Evolutionary conservation across 1,140 invertebrate species (phyloP).

Genomic region (Zaprionus camerounensis): DNA sequence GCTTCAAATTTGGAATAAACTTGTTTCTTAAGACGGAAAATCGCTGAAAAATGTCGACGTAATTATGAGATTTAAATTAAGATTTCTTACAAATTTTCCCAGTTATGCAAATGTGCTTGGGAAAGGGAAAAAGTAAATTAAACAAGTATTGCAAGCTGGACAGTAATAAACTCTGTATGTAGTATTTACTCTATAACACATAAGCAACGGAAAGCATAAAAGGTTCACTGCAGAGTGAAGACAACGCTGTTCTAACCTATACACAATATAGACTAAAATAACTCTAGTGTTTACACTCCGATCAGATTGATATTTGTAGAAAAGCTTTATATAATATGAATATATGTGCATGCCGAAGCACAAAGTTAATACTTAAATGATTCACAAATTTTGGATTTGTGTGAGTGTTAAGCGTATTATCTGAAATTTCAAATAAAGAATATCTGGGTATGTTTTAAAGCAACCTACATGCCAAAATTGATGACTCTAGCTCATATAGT

Average conservation of each 20-base stretch:
- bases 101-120: conserved; percentile 64
- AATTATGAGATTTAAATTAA: conserved; percentile 43
- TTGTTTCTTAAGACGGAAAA: conserved; percentile 70
- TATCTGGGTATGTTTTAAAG: neutral
- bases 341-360: too few species aligned
- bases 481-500: neutral
- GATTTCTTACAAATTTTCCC: conserved; percentile 41
- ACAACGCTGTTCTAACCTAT: too few species aligned
- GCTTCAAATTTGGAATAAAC: conserved; percentile 68
- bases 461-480: neutral
- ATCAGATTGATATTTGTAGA: too few species aligned
- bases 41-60: conserved; percentile 58
- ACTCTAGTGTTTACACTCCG: too few species aligned
- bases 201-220: too few species aligned
- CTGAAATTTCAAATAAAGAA: neutral
- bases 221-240: too few species aligned
- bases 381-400: neutral
- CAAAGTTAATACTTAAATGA: neutral
- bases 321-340: too few species aligned
- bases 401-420: neutral
- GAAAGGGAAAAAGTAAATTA: conserved; percentile 6
- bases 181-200: too few species aligned
- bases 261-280: too few species aligned
- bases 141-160: neutral
- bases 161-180: too few species aligned